These are phyloP conservation scores for Scolopax bukidnonensis DNA, from an alignment of 2,797 vertebrate species.

Conservation along the genomic window DNA sequence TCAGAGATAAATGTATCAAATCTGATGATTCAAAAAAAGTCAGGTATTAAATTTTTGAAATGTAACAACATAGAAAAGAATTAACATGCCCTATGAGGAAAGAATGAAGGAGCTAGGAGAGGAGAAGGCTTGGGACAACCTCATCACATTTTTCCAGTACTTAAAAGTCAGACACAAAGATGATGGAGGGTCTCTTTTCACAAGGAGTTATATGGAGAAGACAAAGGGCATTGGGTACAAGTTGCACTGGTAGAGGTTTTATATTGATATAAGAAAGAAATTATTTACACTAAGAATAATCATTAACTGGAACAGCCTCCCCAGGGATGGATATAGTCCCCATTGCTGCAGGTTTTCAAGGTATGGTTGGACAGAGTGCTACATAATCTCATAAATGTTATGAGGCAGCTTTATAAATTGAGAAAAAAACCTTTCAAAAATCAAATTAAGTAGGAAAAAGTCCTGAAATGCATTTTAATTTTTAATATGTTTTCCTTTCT, in stretches of 20 bases:
- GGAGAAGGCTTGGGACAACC: neutral
- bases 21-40: rapidly evolving
- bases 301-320: neutral
- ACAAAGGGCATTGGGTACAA: neutral
- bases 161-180: neutral
- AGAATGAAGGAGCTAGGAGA: neutral
- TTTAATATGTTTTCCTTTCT: neutral
- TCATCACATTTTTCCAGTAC: neutral
- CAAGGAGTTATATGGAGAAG: neutral
- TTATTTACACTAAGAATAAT: neutral
- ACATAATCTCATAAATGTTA: neutral
- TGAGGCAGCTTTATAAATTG: neutral
- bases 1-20: neutral
- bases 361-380: neutral
- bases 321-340: neutral
- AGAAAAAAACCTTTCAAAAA: neutral
- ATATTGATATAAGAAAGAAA: neutral
- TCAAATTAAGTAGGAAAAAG: neutral
- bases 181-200: neutral
- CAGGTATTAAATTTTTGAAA: neutral
- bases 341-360: neutral
- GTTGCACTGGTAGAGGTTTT: neutral
- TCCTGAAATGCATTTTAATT: neutral
- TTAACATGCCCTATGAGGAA: neutral
- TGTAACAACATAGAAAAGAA: neutral